phyloP scores from a whole-genome alignment of 2,113 vertebrate species.

The Scophthalmus maximus region DNA sequence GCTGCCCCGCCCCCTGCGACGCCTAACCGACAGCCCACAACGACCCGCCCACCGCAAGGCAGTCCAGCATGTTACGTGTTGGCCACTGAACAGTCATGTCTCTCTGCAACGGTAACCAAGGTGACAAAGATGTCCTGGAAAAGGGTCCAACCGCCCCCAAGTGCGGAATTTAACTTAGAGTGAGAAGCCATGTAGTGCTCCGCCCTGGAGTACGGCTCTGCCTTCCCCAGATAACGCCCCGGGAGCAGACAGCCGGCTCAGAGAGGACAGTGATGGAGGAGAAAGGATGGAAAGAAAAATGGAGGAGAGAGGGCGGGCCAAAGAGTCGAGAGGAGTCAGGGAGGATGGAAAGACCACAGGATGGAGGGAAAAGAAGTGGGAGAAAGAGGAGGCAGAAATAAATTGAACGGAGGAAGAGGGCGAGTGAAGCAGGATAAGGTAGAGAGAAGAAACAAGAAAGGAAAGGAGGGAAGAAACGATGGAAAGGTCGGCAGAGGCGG shows the following conservation, averaged over 20 bases:
- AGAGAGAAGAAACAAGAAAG: not conserved
- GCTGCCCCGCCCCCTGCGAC: slow-evolving; percentile 50
- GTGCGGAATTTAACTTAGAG: slow-evolving; percentile 60
- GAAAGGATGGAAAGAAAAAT: not conserved
- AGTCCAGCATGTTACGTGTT: slow-evolving; percentile 65
- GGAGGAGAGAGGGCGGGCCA: not conserved
- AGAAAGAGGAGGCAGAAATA: not conserved
- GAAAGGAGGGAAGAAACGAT: not conserved
- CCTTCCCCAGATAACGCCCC: slow-evolving; percentile 46
- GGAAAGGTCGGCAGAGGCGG: not conserved
- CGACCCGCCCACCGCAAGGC: slow-evolving; percentile 64
- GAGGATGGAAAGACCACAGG: not conserved
- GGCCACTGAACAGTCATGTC: slow-evolving; percentile 61
- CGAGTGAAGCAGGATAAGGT: not conserved
- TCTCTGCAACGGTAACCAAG: slow-evolving; percentile 49
- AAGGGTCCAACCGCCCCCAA: slow-evolving; percentile 64
- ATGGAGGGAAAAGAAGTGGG: not conserved
- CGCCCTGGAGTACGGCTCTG: slow-evolving; percentile 42
- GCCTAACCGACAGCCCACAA: slow-evolving; percentile 65
- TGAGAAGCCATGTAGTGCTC: slow-evolving; percentile 68
- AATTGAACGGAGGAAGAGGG: not conserved
- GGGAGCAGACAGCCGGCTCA: slow-evolving; percentile 65
- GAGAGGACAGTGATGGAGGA: not conserved
- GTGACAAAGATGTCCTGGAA: slow-evolving; percentile 70
- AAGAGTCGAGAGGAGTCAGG: not conserved